A percentile compares a stretch with the other conserved stretches of the same genome.
Evolutionary conservation across 2,113 vertebrate genomes (phyloP).

Genomic region (Todiramphus saurophagus): DNA sequence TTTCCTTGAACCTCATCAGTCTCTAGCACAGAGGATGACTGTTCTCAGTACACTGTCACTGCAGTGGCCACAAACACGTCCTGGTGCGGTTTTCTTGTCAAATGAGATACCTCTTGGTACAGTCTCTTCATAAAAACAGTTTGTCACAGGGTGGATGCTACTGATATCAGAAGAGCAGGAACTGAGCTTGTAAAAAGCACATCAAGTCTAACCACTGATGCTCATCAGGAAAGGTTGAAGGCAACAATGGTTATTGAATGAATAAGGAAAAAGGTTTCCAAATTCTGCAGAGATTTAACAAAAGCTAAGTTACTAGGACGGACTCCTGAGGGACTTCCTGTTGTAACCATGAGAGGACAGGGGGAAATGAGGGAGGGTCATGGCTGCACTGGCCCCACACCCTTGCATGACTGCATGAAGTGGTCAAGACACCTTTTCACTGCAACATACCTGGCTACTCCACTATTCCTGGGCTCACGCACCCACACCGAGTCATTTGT

Average conservation of each 20-base stretch:
- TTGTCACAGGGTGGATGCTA: neutral
- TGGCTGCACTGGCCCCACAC: neutral
- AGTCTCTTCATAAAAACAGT: neutral
- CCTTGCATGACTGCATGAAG: neutral
- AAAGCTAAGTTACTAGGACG: neutral
- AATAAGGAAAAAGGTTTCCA: neutral
- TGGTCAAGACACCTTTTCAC: neutral
- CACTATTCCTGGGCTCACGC: neutral
- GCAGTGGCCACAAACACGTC: accelerated
- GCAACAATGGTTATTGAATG: neutral
- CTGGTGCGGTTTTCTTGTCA: neutral
- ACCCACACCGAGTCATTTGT: neutral
- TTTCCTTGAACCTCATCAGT: neutral
- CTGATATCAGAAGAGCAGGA: neutral
- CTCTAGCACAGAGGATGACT: neutral
- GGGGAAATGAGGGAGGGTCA: neutral
- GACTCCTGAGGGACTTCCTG: neutral
- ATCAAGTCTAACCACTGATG: neutral
- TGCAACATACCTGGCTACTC: neutral
- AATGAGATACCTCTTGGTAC: neutral
- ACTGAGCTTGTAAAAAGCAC: neutral
- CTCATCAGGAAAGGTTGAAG: neutral
- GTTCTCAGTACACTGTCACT: neutral
- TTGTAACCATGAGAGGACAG: neutral
- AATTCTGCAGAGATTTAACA: neutral